These are phyloP conservation scores for Rhinichthys klamathensis DNA, from an alignment of 2,113 vertebrate species.

Conservation along the genomic window DNA sequence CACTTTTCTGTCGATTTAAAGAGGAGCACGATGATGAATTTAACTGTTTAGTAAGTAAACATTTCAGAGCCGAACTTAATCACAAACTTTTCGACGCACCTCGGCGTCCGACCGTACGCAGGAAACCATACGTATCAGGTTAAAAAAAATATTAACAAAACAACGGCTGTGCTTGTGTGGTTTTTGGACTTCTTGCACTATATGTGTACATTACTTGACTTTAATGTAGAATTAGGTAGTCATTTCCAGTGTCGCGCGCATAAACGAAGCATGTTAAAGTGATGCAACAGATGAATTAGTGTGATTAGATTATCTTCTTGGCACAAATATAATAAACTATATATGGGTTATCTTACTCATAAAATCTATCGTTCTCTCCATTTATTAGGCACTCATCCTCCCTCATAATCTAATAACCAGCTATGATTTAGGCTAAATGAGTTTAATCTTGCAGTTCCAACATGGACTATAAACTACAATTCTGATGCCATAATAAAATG, in stretches of 20 bases:
- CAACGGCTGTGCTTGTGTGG: not conserved
- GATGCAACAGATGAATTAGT: not conserved
- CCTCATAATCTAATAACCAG: not conserved
- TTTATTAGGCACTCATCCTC: not conserved
- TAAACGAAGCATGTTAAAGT: not conserved
- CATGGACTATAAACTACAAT: not conserved
- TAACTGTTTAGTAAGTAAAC: not conserved
- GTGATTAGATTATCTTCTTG: not conserved
- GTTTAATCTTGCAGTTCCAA: not conserved
- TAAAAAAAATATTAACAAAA: not conserved
- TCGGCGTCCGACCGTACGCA: not conserved
- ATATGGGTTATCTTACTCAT: not conserved
- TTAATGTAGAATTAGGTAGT: not conserved
- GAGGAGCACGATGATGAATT: not conserved
- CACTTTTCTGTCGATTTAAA: not conserved
- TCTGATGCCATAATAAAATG: not conserved
- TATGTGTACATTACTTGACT: not conserved
- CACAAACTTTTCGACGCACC: not conserved
- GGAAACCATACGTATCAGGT: not conserved
- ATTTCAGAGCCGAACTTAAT: not conserved
- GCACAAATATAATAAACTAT: not conserved
- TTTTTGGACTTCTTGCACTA: not conserved
- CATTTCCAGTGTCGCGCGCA: not conserved
- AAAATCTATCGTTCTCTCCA: not conserved
- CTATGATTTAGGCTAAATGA: not conserved